Evolutionary conservation across 2,888 invertebrate genomes (phyloP), one percentile per base, ranked within the genome.

Genomic region (Andrena camellia): DNA sequence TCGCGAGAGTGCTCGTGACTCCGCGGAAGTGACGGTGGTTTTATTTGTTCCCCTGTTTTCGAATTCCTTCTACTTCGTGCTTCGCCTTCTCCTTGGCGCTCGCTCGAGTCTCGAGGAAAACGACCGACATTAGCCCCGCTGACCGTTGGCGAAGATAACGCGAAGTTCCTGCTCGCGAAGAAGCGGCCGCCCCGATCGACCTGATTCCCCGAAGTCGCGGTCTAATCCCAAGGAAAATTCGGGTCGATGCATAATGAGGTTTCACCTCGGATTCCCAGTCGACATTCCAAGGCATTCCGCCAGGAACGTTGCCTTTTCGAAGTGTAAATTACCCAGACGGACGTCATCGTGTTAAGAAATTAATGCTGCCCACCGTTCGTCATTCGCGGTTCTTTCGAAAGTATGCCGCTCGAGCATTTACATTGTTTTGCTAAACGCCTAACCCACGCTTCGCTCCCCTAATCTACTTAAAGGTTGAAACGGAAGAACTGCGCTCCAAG

Each of bases 261-360:
- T 81, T 63, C 69, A 48, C 70, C 64, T 60, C 60, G 69, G 60
- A 83, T 77, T 64, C 73, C 72, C 76, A 54, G 71, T 42, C 77
- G 54, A 50, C 78, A 70, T 81, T 81, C 77, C 73, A 63, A 77
- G 84, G 84, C 82, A 82, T 78, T 68, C 69, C 82, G 84, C 84
- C 84, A 84, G 82, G 70, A 69, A 73, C 70, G 63, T 77, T 82
- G 74, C 81, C 68, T 83, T 81, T 67, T 42, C 63, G 48, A 81
- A 73, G 57, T 67, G 76, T 81, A 81, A 76, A 83, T 81, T 81
- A 75, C 57, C 31, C n/a, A 31, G 62, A n/a, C 80, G n/a, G 8
- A 31, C 59, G 63, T 57, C 23, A 64, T 68, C 72, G 52, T 23
- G 63, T 57, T 59, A 69, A 81, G 78, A 64, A 72, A 73, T 62